A percentile compares a stretch with the other conserved stretches of the same genome.
These are phyloP conservation scores for Cosmopolites sordidus DNA, from an alignment of 2,888 invertebrate genomes.

Conservation along the genomic window DNA sequence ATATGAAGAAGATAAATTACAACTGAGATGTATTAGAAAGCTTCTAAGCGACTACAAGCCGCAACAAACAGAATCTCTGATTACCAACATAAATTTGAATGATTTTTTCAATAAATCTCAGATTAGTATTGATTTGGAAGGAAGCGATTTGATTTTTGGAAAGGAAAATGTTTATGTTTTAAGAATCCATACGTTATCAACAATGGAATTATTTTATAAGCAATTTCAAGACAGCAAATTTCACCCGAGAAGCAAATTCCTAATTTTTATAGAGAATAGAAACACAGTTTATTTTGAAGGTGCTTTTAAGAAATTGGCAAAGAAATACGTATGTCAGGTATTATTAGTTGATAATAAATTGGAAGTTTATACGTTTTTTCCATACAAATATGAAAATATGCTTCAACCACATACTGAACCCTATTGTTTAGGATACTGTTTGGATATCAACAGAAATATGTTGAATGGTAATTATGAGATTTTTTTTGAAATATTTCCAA, in stretches of 20 bases:
- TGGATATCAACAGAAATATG: background rate
- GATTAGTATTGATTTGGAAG: background rate
- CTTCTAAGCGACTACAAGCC: background rate
- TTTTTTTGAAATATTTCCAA: background rate
- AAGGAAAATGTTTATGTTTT: too few species aligned
- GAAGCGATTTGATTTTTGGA: background rate
- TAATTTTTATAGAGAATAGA: conserved; percentile 1
- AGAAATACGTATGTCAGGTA: conserved; percentile 4
- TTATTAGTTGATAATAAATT: background rate
- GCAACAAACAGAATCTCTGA: background rate
- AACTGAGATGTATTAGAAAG: conserved; percentile 2
- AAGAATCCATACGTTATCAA: too few species aligned
- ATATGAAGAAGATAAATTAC: too few species aligned
- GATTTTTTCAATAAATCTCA: background rate
- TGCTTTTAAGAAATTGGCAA: background rate
- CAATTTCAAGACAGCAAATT: background rate
- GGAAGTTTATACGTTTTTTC: conserved; percentile 7
- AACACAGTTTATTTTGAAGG: background rate
- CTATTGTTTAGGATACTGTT: background rate
- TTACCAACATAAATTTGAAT: conserved; percentile 3
- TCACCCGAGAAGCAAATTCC: conserved; percentile 5
- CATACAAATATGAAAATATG: conserved; percentile 13
- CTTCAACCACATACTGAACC: background rate
- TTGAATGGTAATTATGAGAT: conserved; percentile 4
- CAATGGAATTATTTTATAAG: background rate